Evolutionary conservation across 53 echinoderm and acorn worm species (phyloP), one percentile per base, ranked within the genome.

Genomic region (Apostichopus leukothele): DNA sequence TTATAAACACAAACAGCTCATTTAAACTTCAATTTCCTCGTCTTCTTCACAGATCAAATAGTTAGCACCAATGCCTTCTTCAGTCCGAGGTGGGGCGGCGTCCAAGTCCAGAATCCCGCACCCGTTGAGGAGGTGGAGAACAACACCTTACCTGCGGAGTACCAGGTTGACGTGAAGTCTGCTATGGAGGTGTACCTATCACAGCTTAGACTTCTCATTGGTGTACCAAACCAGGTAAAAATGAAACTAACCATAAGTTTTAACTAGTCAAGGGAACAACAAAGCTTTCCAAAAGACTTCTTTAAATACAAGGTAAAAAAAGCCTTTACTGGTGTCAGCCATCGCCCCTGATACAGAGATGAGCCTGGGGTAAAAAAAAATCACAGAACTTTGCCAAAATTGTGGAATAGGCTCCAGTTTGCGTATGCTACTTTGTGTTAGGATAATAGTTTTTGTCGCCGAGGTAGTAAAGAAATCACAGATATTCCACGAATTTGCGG

Each of bases 41-140:
- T 88, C 5, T 86, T 75, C 3, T 52, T 21, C 77, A 10, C 63
- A 96, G 96, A 93, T 61, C 78, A 90, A 4, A 91, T 86, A 59
- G 92, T 94, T 5, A 54, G 52, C 18, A 96, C 90, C 88, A 98
- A 98, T 86, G 98, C 98, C 5, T 98, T 98, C 89, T 90, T 98
- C 53, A 95, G 95, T 85, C 98, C 98, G 7, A 91, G 98, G 51
- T 98, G 98, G 98, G 98, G 98, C 23, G 98, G 98, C 9, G 91
- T 98, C 23, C 84, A 95, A 92, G 90, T 98, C 23, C 91, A 98
- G 61, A 98, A 95, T 68, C 90, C 91, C 12, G 92, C 91, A 13
- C 79, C 66, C 25, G 83, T 87, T 5, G 39, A 57, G 1, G 87
- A 75, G 7, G n/a, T n/a, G n/a, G 92, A 92, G 74, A 94, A 94